Base-by-base conservation (phyloP, 2,113 vertebrate genomes). In the Lamprotornis superbus region DNA sequence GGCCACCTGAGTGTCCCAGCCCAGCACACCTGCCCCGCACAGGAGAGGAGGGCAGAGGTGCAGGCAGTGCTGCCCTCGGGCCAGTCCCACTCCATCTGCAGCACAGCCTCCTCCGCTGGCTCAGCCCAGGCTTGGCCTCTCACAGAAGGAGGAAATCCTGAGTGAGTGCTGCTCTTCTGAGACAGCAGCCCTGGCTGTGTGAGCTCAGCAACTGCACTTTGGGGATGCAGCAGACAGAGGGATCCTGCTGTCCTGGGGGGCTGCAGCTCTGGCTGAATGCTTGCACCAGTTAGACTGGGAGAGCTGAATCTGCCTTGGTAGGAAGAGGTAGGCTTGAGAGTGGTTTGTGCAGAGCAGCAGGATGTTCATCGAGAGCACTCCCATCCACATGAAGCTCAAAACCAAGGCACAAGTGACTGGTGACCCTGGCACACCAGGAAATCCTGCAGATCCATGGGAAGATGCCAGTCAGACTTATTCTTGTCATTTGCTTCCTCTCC, bases 301-400 rank as follows among this genome's bases (percentile, higher is more conserved):
- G n/a, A 69, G 28, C 8, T 44, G 7, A 53, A 49, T 15, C 53
- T n/a, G 1, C 22, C 35, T 40, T 25, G 10, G 28, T 61, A 63
- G 12, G 9, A 27, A 86, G 53, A 33, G 55, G 52, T 31, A 31
- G 30, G 23, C 42, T 27, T 60, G 42, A 49, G 24, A 35, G 7
- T 9, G 14, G 7, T 39, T 52, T 68, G 74, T 9, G 35, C 18
- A 69, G n/a, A 21, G 25, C 52, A 31, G 18, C 1, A 0, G 52
- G 50, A 27, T 69, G 39, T 56, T 78, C 44, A 40, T 35, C 57
- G 10, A 21, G 5, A 3, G 57, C 46, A 8, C 47, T 35, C 25
- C 42, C 9, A 0, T 8, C 35, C 61, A 5, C 0, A 3, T 10
- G 23, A 44, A 22, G 9, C 40, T 19, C 2, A 7, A 46, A 21